These are phyloP conservation scores for Plagiodera versicolora DNA, from an alignment of 2,888 invertebrate genomes.

Conservation along the genomic window DNA sequence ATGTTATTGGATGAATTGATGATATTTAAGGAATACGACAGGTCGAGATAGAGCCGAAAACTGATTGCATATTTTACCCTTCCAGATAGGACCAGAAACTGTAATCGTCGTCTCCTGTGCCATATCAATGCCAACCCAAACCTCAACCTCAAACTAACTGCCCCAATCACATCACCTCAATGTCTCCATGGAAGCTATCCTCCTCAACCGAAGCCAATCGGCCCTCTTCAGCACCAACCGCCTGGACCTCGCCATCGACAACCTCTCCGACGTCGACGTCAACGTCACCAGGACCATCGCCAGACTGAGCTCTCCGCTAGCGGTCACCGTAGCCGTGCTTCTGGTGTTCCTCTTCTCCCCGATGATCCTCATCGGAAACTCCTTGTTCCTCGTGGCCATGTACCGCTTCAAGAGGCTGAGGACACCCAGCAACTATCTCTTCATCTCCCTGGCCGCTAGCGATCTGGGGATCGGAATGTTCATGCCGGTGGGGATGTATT, in stretches of 20 bases:
- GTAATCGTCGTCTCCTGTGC: not conserved
- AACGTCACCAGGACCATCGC: constrained; percentile 47
- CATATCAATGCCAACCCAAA: constrained; percentile 6
- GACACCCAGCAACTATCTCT: constrained; percentile 64
- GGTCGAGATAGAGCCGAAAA: no score
- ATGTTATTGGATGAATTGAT: no score
- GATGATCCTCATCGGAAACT: constrained; percentile 63
- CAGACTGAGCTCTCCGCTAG: constrained; percentile 52
- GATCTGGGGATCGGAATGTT: constrained; percentile 64
- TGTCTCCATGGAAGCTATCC: constrained; percentile 44
- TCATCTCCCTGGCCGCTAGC: constrained; percentile 63
- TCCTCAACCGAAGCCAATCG: constrained; percentile 46
- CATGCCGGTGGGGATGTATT: constrained; percentile 62
- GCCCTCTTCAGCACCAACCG: constrained; percentile 38
- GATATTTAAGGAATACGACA: no score
- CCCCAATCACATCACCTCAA: constrained; percentile 10
- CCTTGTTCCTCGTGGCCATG: constrained; percentile 62
- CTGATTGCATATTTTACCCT: not conserved
- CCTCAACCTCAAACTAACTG: not conserved
- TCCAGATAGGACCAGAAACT: not conserved
- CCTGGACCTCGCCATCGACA: constrained; percentile 42
- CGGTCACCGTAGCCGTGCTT: constrained; percentile 56
- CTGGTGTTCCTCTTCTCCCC: constrained; percentile 60
- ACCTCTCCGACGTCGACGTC: constrained; percentile 45
- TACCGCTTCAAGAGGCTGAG: constrained; percentile 63